Evolutionary conservation across 2,797 vertebrate species (phyloP), one percentile per base, ranked within the genome.

Genomic region (Chelmon rostratus): DNA sequence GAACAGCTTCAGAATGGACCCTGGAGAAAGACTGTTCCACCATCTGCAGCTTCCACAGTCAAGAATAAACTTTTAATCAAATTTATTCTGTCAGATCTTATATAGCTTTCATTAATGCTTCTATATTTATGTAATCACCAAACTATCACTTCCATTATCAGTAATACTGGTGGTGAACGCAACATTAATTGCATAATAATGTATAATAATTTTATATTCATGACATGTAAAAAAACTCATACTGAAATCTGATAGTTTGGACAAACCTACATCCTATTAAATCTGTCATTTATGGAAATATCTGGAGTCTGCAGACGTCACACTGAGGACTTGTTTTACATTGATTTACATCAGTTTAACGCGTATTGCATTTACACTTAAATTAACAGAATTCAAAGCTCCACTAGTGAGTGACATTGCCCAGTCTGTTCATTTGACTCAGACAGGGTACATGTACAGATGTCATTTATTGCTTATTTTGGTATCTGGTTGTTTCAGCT

Each of bases 401-500:
- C 1, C 44, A 8, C 62, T 1, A 4, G 46, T 9, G 46, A 8
- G 33, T 38, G 65, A 44, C 52, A 19, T 38, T 67, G 53, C 31
- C 47, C 33, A 42, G 28, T 23, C 37, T 47, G 31, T 31, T 44
- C 15, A 0, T 46, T 28, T 18, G 52, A 7, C 63, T 47, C 35
- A 58, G 5, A 23, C 16, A 12, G 56, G 38, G 6, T 10, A 23
- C n/a, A 33, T 35, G 67, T 0, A 52, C 56, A 73, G 37, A 66
- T 66, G 21, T 73, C 42, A 68, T 38, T 19, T 15, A 3, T 57
- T 38, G 28, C 37, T 74, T 19, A 8, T 33, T 53, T 19, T 54
- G 31, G 23, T 23, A 7, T 69, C 50, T 47, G 57, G 5, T 8
- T 21, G 52, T 49, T 74, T 52, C 75, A 23, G 49, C 70, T 65